Evolutionary conservation across 2,797 vertebrate genomes (phyloP).

Genomic region (Acropternis orthonyx): DNA sequence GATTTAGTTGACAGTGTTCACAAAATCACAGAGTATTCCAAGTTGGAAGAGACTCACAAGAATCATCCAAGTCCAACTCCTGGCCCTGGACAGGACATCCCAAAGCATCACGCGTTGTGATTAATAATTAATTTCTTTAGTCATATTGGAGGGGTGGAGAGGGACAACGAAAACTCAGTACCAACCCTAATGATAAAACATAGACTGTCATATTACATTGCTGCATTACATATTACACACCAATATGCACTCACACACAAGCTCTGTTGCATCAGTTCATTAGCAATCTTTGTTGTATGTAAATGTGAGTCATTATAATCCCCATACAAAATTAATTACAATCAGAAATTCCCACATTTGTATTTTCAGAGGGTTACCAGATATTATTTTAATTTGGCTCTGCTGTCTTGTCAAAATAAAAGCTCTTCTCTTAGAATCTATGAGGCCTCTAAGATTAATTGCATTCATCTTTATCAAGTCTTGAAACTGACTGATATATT

Average conservation of each 20-base stretch:
- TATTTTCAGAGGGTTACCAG: constrained; percentile 44
- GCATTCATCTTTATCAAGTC: constrained; percentile 67
- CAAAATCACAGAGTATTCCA: not conserved
- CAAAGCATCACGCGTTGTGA: not conserved
- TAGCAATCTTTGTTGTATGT: not conserved
- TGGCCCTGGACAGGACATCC: not conserved
- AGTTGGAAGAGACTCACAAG: not conserved
- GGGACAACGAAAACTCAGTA: not conserved
- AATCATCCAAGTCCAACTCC: not conserved
- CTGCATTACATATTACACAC: not conserved
- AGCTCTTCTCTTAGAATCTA: constrained; percentile 27
- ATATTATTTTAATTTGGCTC: constrained; percentile 34
- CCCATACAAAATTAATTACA: constrained; percentile 39
- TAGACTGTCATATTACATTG: not conserved
- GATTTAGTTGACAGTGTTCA: not conserved
- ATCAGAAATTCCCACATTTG: not conserved
- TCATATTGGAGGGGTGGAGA: not conserved
- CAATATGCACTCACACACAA: not conserved
- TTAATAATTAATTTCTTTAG: not conserved
- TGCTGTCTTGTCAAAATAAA: constrained; percentile 43
- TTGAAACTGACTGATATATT: constrained; percentile 65
- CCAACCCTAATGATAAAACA: not conserved
- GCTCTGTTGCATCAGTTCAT: not conserved
- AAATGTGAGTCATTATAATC: constrained; percentile 37
- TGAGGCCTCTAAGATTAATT: constrained; percentile 57